Base-by-base conservation (phyloP, 2,113 vertebrate species). In the Oxyura jamaicensis region DNA sequence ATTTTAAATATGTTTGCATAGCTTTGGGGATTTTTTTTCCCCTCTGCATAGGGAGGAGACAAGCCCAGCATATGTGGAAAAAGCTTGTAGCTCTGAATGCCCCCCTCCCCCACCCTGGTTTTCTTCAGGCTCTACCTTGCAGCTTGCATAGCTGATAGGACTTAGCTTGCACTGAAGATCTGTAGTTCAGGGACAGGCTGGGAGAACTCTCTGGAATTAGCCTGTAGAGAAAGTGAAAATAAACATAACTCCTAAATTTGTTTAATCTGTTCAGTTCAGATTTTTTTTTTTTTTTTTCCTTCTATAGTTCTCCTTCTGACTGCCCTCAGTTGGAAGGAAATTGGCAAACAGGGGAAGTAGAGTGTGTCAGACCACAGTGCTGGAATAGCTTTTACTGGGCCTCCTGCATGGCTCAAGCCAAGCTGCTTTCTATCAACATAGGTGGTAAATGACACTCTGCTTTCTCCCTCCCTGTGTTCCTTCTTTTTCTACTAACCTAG, bases 1-100 rank as follows among this genome's bases (percentile, higher is more conserved):
- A 31, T 42, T 95, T 95, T 83, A 33, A 81, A 56, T 88, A 39
- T 5, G 60, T 93, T 95, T 84, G 91, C 48, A 41, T 81, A 63
- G 52, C 15, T 50, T 80, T 84, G 13, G 10, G 23, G 53, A 39
- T 14, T 58, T 19, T 44, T 26, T 25, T 14, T 12, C 4, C 2
- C 3, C 19, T 4, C 10, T 7, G 23, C 35, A 10, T 6, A 26
- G 44, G 41, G 23, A 81, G 29, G 35, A 82, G 63, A 56, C 52
- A 35, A 91, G 25, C 15, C 29, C 17, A 3, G 60, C 20, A 1
- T 55, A 14, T 31, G 23, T 18, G 42, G 14, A 60, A 78, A 62
- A 88, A 72, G 52, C 36, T 25, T 15, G 33, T 25, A 22, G 33
- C 23, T 69, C 46, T 8, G 56, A 67, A 14, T 23, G 20, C 2